phyloP scores from a whole-genome alignment of 2,888 invertebrate genomes.

The Hydropsyche betteni region DNA sequence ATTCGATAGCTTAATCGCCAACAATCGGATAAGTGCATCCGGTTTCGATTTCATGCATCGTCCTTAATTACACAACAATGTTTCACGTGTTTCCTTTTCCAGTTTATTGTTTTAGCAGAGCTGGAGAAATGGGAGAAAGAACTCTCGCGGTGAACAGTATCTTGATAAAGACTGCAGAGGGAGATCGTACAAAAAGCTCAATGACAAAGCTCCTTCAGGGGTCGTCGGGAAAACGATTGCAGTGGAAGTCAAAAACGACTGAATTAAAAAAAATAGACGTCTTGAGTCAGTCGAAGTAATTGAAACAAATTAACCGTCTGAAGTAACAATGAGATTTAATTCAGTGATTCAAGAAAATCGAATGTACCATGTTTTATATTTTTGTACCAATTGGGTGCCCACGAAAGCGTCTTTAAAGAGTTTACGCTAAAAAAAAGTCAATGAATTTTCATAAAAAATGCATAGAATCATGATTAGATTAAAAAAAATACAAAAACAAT shows the following conservation, averaged over 20 bases:
- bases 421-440: too few species aligned
- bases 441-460: too few species aligned
- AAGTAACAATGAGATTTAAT: too few species aligned
- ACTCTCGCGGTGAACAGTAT: conserved; percentile 28
- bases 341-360: too few species aligned
- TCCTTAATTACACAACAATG: conserved; percentile 34
- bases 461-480: too few species aligned
- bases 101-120: conserved; percentile 14
- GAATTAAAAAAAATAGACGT: not conserved
- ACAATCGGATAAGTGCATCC: too few species aligned
- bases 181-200: conserved; percentile 20
- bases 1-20: too few species aligned
- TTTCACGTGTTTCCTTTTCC: conserved; percentile 8
- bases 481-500: too few species aligned
- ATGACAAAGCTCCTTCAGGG: not conserved
- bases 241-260: conserved; percentile 16
- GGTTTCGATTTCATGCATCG: not conserved
- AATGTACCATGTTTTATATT: too few species aligned
- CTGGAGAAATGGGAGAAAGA: conserved; percentile 10
- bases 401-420: too few species aligned
- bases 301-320: conserved; percentile 16
- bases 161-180: conserved; percentile 26
- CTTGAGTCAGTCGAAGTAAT: not conserved
- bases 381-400: too few species aligned
- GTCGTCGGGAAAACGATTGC: conserved; percentile 23